Evolutionary conservation across 2,113 vertebrate species (phyloP).

Genomic region (Callithrix jacchus): DNA sequence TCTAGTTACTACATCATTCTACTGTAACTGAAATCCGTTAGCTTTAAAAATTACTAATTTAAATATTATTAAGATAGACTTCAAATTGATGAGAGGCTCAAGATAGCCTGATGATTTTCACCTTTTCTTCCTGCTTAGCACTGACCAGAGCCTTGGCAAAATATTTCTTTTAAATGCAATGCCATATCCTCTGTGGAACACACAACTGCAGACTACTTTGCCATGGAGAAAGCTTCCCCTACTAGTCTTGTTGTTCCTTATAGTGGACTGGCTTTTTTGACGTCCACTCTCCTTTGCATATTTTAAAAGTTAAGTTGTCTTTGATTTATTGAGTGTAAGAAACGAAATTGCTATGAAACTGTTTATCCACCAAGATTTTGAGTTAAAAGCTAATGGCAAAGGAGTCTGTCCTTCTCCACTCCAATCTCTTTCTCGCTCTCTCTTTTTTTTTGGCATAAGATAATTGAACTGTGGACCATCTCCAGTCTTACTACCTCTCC

Average conservation of each 20-base stretch:
- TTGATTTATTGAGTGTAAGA: background rate
- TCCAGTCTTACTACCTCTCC: background rate
- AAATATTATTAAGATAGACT: background rate
- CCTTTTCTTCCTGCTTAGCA: background rate
- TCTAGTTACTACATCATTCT: background rate
- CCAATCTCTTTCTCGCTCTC: background rate
- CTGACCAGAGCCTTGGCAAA: background rate
- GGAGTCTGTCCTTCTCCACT: background rate
- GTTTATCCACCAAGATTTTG: background rate
- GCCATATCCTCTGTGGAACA: background rate
- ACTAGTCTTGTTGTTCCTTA: background rate
- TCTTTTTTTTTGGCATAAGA: background rate
- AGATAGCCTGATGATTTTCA: background rate
- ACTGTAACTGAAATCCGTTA: background rate
- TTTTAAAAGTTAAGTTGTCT: background rate
- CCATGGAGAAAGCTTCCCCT: background rate
- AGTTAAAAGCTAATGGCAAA: background rate
- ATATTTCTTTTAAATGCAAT: background rate
- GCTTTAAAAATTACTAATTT: background rate
- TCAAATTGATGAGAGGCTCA: background rate
- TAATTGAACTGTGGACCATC: background rate
- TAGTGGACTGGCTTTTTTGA: background rate
- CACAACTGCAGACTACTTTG: background rate
- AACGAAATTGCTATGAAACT: background rate
- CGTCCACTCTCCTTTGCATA: accelerated